These are phyloP conservation scores for Octomys mimax DNA, from an alignment of 2,797 vertebrate genomes.

Conservation along the genomic window DNA sequence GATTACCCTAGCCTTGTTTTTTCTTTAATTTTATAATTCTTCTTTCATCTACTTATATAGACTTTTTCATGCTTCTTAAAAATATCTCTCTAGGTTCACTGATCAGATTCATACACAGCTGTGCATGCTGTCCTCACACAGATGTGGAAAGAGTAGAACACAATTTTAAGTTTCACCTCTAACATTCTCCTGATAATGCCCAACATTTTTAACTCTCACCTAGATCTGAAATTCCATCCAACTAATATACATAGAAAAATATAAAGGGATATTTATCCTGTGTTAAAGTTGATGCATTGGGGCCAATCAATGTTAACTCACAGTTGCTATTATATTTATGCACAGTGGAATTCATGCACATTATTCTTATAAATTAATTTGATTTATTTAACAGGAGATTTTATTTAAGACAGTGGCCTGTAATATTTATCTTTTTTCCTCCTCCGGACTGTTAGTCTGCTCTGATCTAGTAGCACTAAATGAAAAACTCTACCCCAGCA, in stretches of 20 bases:
- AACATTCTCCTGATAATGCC: not conserved
- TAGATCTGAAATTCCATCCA: not conserved
- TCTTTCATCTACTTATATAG: not conserved
- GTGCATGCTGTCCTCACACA: not conserved
- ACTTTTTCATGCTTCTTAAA: not conserved
- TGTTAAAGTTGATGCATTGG: not conserved
- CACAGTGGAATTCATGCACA: conserved; percentile 17
- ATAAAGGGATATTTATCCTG: not conserved
- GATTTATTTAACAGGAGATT: not conserved
- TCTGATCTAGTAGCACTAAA: conserved; percentile 14
- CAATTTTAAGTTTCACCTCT: conserved; percentile 13
- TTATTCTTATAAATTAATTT: conserved; percentile 19
- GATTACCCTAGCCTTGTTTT: not conserved
- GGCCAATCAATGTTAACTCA: not conserved
- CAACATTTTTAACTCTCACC: not conserved
- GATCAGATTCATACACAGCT: not conserved
- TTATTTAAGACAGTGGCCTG: not conserved
- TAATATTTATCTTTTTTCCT: not conserved
- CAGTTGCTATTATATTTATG: not conserved
- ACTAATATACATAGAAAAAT: not conserved
- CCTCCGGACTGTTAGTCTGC: not conserved
- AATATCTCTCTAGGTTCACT: not conserved
- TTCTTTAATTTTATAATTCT: not conserved
- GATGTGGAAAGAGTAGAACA: not conserved
- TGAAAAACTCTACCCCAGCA: not conserved